These are phyloP conservation scores for Leucophora obtusa DNA, from an alignment of 2,888 invertebrate genomes.

Conservation along the genomic window DNA sequence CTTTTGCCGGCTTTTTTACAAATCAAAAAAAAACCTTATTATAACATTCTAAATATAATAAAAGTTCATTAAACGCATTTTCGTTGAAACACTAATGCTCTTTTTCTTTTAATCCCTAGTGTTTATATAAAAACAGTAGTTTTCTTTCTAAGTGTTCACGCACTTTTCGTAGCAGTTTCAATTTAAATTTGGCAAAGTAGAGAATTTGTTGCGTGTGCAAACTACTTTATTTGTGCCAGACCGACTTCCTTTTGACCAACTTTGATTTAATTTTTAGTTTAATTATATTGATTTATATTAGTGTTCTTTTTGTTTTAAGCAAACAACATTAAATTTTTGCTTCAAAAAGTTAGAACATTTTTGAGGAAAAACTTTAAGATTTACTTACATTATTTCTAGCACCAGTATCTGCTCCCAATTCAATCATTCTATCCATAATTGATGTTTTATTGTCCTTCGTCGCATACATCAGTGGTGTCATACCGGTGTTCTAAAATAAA, in stretches of 20 bases:
- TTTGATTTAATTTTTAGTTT: constrained; percentile 54
- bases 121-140: neutral
- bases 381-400: constrained; percentile 93
- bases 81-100: neutral
- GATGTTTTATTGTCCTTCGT: constrained; percentile 96
- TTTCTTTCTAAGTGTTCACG: constrained; percentile 20
- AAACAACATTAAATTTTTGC: constrained; percentile 10
- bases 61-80: constrained; percentile 55
- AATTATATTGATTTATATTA: constrained; percentile 47
- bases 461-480: constrained; percentile 97
- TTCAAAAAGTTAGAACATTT: neutral
- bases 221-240: constrained; percentile 49
- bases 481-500: constrained; percentile 88
- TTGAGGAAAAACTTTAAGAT: neutral
- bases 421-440: constrained; percentile 93
- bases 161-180: constrained; percentile 31
- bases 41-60: neutral
- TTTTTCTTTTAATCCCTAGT: neutral
- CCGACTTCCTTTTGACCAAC: constrained; percentile 63
- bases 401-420: constrained; percentile 94
- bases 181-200: constrained; percentile 10
- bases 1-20: neutral
- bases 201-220: constrained; percentile 56
- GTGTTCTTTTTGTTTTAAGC: constrained; percentile 6
- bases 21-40: neutral